phyloP scores from a whole-genome alignment of 2,797 vertebrate species.

The Loriculus beryllinus region DNA sequence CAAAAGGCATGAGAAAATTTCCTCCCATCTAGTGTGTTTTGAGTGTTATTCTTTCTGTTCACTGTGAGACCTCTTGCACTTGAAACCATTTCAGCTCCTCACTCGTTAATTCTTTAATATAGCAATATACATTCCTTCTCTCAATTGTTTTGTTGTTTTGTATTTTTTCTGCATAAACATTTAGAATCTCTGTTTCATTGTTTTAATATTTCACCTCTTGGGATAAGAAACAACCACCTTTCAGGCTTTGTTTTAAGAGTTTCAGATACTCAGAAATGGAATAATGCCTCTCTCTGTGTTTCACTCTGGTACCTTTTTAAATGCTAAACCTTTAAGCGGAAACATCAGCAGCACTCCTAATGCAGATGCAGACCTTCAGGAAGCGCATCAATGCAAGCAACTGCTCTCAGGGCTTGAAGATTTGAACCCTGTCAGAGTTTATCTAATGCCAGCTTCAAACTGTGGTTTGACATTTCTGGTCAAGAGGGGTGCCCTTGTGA shows the following conservation, averaged over 20 bases:
- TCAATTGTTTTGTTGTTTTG: background rate
- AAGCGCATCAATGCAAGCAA: conserved; percentile 11
- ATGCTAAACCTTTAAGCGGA: background rate
- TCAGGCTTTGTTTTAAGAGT: background rate
- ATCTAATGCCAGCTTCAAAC: conserved; percentile 43
- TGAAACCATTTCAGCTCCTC: background rate
- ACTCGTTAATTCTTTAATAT: background rate
- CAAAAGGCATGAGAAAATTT: background rate
- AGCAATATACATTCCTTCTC: background rate
- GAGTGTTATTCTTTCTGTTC: background rate
- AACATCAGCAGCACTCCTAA: conserved; percentile 12
- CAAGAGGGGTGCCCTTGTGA: conserved; percentile 42
- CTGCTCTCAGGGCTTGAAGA: conserved; percentile 19
- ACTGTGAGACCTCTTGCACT: background rate
- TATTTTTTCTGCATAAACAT: background rate
- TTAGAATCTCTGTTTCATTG: rapidly evolving
- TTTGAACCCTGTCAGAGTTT: conserved; percentile 25
- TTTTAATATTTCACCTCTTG: background rate
- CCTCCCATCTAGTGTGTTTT: background rate
- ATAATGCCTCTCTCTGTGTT: background rate
- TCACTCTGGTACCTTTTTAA: background rate
- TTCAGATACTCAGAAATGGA: background rate
- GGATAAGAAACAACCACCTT: background rate
- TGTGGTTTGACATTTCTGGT: conserved; percentile 57
- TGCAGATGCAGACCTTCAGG: conserved; percentile 20